phyloP scores from a whole-genome alignment of 2,888 invertebrate genomes.

The Endomychus coccineus region DNA sequence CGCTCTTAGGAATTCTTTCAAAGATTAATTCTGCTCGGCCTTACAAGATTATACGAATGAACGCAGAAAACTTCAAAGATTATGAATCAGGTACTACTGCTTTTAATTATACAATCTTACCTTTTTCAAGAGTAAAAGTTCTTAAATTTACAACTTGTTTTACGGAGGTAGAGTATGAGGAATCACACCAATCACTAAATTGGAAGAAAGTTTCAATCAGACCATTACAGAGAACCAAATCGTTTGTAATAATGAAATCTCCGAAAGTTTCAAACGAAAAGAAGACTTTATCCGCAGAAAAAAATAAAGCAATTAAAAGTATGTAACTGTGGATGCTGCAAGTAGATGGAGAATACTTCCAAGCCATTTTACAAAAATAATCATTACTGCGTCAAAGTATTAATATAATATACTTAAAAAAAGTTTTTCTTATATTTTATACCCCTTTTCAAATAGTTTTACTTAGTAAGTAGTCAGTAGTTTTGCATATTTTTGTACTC shows the following conservation, averaged over 20 bases:
- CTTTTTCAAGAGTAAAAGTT: slow-evolving; percentile 15
- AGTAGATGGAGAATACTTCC: slow-evolving; percentile 1
- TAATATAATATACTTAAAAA: neutral
- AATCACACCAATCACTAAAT: slow-evolving; percentile 4
- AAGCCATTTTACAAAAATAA: slow-evolving; percentile 1
- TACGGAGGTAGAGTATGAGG: slow-evolving; percentile 17
- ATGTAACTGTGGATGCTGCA: slow-evolving; percentile 13
- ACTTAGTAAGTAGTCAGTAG: no score
- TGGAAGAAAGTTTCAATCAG: no score
- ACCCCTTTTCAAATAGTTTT: no score
- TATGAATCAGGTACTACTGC: slow-evolving; percentile 10
- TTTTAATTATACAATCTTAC: slow-evolving; percentile 14
- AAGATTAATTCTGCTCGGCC: slow-evolving; percentile 13
- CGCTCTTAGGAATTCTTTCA: slow-evolving; percentile 15
- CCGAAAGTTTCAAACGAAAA: slow-evolving; percentile 7
- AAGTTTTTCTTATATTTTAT: neutral
- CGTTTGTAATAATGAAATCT: slow-evolving; percentile 1
- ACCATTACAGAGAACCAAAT: no score
- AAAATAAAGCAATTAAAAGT: slow-evolving; percentile 15
- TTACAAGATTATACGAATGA: slow-evolving; percentile 17
- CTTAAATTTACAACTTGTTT: slow-evolving; percentile 15
- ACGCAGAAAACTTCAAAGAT: slow-evolving; percentile 11
- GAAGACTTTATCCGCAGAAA: slow-evolving; percentile 8
- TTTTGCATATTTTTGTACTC: no score
- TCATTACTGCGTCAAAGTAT: neutral